Evolutionary conservation across 92 coral and sea anemone genomes (phyloP).

Genomic region (Chrysogorgia sp.): DNA sequence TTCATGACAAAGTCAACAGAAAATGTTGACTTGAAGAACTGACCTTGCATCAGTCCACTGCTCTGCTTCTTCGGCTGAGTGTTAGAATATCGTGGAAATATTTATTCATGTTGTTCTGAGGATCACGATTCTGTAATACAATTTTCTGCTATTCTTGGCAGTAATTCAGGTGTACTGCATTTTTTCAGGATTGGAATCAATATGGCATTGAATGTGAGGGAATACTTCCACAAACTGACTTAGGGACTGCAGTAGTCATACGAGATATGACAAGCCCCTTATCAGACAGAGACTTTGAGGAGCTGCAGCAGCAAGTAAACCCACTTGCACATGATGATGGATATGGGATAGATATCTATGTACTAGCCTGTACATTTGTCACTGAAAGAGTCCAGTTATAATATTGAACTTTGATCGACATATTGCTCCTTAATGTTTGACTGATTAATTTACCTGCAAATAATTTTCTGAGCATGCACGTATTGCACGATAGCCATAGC

Average conservation of each 20-base stretch:
- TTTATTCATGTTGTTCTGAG: no score
- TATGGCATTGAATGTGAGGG: constrained; percentile 73
- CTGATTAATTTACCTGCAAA: neutral
- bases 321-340: constrained; percentile 66
- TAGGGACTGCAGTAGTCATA: constrained; percentile 25
- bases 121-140: no score
- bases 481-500: no score
- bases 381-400: constrained; percentile 45
- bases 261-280: constrained; percentile 55
- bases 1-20: no score
- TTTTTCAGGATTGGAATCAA: constrained; percentile 54
- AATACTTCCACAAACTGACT: constrained; percentile 43
- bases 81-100: no score
- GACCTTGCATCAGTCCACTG: no score
- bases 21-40: no score
- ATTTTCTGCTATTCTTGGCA: no score
- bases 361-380: constrained; percentile 59
- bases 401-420: neutral
- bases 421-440: neutral
- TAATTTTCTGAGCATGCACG: no score
- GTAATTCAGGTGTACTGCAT: neutral
- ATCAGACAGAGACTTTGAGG: constrained; percentile 49
- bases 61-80: no score
- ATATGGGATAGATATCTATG: constrained; percentile 63
- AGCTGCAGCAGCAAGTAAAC: constrained; percentile 44